Conservation (phyloP, 64 coral and sea anemone species). For the Astreopora myriophthalma region DNA sequence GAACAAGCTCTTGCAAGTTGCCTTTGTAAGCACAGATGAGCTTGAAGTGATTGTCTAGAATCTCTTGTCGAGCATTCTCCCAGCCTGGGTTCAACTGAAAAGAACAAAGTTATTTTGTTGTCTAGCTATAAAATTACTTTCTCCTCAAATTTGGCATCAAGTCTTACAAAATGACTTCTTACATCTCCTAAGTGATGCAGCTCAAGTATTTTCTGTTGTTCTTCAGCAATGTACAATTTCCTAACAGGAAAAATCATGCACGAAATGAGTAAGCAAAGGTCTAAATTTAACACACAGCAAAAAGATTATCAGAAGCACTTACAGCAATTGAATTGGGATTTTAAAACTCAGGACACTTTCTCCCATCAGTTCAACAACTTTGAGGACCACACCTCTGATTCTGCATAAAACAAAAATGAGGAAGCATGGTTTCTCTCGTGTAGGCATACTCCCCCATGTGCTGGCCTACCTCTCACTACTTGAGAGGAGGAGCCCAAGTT, state of each 20-base stretch:
- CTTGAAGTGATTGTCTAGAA: constrained; percentile 97
- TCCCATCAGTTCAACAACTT: constrained; percentile 96
- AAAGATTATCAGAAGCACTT: constrained; percentile 48
- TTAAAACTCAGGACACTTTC: constrained; percentile 93
- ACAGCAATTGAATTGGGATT: constrained; percentile 96
- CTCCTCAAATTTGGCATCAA: too few species aligned
- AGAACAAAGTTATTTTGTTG: too few species aligned
- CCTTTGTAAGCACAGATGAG: constrained; percentile 91
- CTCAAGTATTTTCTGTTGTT: constrained; percentile 93
- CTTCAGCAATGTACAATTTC: constrained; percentile 97
- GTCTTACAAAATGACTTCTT: constrained; percentile 22
- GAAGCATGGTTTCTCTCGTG: too few species aligned
- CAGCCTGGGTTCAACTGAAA: constrained; percentile 86
- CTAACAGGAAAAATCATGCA: constrained; percentile 20
- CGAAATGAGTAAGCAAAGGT: not conserved
- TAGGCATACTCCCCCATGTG: too few species aligned
- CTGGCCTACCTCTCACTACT: too few species aligned
- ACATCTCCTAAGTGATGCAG: constrained; percentile 97
- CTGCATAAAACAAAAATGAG: constrained; percentile 10
- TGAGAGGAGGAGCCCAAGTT: too few species aligned
- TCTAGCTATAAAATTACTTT: too few species aligned
- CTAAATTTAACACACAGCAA: not conserved
- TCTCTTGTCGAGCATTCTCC: constrained; percentile 85
- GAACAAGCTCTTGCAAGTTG: constrained; percentile 74
- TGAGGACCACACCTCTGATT: constrained; percentile 54